These are phyloP conservation scores for Tribolium freemani DNA, from an alignment of 2,888 invertebrate species.

Conservation along the genomic window DNA sequence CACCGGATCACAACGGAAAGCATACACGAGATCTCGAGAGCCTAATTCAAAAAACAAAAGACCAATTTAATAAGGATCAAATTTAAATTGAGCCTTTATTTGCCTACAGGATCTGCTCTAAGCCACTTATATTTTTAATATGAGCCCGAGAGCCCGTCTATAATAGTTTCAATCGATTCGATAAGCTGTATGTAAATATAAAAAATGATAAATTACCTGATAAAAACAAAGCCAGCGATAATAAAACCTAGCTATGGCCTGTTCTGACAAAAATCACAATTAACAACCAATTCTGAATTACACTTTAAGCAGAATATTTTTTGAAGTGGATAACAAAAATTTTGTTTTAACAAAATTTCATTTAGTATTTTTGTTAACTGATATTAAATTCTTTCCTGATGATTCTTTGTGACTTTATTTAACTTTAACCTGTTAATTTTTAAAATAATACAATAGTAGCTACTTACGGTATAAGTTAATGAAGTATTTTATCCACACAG, in stretches of 20 bases:
- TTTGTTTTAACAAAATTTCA: no score
- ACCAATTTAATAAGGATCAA: constrained; percentile 67
- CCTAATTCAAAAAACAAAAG: constrained; percentile 65
- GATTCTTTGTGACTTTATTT: no score
- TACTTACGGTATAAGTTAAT: no score
- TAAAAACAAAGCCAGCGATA: constrained; percentile 1
- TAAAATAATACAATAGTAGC: no score
- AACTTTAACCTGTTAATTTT: no score
- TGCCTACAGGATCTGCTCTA: constrained; percentile 66
- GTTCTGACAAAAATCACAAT: no score
- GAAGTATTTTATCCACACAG: no score
- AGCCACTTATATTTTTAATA: constrained; percentile 68
- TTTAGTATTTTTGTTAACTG: no score
- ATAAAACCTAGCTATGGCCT: not conserved
- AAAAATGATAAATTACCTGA: constrained; percentile 40
- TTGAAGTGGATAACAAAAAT: no score
- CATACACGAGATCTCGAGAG: constrained; percentile 59
- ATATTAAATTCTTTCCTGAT: no score
- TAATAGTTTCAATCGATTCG: constrained; percentile 54
- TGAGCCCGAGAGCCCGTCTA: constrained; percentile 51
- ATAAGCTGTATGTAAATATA: constrained; percentile 54
- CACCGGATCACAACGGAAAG: constrained; percentile 39
- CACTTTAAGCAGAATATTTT: no score
- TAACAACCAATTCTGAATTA: no score
- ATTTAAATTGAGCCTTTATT: constrained; percentile 67